phyloP scores from a whole-genome alignment of 2,113 vertebrate genomes.

The Ptilorrhoa leucosticta region DNA sequence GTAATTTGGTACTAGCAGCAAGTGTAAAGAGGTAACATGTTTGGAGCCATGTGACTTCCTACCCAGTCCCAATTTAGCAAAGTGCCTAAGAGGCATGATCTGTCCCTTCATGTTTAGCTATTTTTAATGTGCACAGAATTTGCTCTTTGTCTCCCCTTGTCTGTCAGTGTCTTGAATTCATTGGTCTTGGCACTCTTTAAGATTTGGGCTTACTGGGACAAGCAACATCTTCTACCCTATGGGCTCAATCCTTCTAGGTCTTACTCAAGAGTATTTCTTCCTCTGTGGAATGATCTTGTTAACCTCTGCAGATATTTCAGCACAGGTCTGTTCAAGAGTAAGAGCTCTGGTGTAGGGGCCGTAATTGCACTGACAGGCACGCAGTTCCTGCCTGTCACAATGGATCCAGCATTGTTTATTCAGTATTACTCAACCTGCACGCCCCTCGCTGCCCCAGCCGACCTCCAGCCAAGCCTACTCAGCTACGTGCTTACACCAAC shows the following conservation, averaged over 20 bases:
- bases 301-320: not conserved
- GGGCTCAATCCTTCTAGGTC: not conserved
- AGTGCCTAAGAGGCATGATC: not conserved
- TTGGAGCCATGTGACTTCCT: conserved; percentile 39
- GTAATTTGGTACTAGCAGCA: conserved; percentile 10
- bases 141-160: not conserved
- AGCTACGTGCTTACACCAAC: accelerated
- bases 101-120: conserved; percentile 21
- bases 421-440: not conserved
- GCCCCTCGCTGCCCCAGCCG: not conserved
- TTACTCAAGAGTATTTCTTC: not conserved
- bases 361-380: not conserved
- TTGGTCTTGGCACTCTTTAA: not conserved
- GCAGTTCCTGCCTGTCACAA: not conserved
- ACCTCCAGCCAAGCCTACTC: not conserved
- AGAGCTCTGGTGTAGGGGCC: not conserved
- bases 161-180: conserved; percentile 3
- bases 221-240: not conserved
- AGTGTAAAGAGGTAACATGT: conserved; percentile 2
- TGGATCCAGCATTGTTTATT: not conserved
- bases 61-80: conserved; percentile 33
- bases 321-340: not conserved
- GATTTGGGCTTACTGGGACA: not conserved
- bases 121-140: not conserved
- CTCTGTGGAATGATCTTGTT: not conserved